These are phyloP conservation scores for Neofelis nebulosa DNA, from an alignment of 2,113 vertebrate species.

Conservation along the genomic window DNA sequence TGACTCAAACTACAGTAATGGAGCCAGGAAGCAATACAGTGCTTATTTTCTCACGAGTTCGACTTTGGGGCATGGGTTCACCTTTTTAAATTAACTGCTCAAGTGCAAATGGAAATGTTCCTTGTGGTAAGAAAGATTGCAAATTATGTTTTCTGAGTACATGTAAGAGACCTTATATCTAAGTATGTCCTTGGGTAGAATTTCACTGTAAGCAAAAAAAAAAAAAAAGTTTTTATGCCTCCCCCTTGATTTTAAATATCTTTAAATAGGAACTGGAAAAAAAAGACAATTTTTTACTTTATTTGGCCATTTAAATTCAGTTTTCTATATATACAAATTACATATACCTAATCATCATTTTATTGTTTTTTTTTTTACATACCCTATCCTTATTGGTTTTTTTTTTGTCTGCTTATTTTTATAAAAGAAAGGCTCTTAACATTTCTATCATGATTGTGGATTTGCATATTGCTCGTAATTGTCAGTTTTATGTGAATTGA, in stretches of 20 bases:
- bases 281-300: background rate
- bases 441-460: background rate
- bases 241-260: background rate
- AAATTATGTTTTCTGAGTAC: background rate
- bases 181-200: background rate
- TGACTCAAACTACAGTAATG: background rate
- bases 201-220: background rate
- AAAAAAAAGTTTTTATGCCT: background rate
- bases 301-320: background rate
- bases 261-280: background rate
- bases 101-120: constrained; percentile 28
- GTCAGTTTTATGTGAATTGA: background rate
- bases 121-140: background rate
- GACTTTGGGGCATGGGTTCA: background rate
- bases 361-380: background rate
- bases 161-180: background rate
- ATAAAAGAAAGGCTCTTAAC: background rate
- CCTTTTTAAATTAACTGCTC: background rate
- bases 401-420: background rate
- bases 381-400: background rate
- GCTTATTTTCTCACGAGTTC: background rate
- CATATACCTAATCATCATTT: background rate
- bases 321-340: background rate
- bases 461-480: background rate
- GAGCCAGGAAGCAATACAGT: background rate